A percentile compares a stretch with the other conserved stretches of the same genome.
phyloP scores from a whole-genome alignment of 2,113 vertebrate species.

The Zosterops lateralis region DNA sequence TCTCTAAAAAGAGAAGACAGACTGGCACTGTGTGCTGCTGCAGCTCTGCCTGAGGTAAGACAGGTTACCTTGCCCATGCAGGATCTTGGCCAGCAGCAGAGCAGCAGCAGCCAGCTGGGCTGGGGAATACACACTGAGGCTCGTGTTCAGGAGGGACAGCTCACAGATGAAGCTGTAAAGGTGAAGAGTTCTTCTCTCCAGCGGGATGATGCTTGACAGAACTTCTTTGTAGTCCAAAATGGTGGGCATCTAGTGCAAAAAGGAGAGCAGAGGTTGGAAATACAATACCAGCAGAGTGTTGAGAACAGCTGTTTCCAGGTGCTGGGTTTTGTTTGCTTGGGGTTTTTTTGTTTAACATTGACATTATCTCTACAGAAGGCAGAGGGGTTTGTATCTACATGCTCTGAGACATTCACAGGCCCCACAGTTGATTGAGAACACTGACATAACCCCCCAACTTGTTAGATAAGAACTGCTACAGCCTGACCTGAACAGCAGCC shows the following conservation, averaged over 20 bases:
- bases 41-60: neutral
- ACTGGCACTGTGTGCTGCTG: neutral
- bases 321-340: neutral
- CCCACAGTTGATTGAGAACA: neutral
- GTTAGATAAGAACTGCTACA: neutral
- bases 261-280: neutral
- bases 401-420: neutral
- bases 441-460: neutral
- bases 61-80: slow-evolving; percentile 85
- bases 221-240: slow-evolving; percentile 93
- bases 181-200: slow-evolving; percentile 81
- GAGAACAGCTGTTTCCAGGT: neutral
- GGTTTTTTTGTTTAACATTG: neutral
- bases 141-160: slow-evolving; percentile 87
- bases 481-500: neutral
- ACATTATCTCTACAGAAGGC: neutral
- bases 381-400: neutral
- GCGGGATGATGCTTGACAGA: slow-evolving; percentile 75
- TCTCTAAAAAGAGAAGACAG: neutral
- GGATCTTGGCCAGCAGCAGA: slow-evolving; percentile 83
- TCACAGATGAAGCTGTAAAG: slow-evolving; percentile 93
- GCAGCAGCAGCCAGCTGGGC: slow-evolving; percentile 84
- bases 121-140: slow-evolving; percentile 78
- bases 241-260: slow-evolving; percentile 80
- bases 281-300: neutral